Evolutionary conservation across 2,888 invertebrate species (phyloP), one percentile per base, ranked within the genome.

Genomic region (Crepidodera aurea): DNA sequence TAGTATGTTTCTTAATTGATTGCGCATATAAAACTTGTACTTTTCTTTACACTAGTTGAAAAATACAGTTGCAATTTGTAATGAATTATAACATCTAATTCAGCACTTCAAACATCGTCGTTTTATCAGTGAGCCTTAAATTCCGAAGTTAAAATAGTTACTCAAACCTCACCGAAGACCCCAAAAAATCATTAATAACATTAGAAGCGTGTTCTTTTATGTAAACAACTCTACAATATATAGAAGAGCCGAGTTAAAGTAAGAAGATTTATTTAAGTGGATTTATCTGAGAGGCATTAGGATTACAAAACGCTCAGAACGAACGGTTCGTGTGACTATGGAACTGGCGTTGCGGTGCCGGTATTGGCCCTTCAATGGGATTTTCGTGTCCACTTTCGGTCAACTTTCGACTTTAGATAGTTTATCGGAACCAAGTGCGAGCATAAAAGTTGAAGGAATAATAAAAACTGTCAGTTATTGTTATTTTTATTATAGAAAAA

Each of bases 241-340:
- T 48, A 22, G 22, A 2, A 4, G 57, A 61, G n/a, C n/a, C n/a
- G 40, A 40, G 40, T 34, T 34, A 22, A 44, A 44, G 54, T 67
- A 64, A 66, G 64, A 63, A 67, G 69, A 67, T 69, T 67, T 60
- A 64, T 62, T 51, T 67, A 67, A 68, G 69, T 69, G 66, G 69
- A 65, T 69, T 69, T 68, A 69, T 64, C 67, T 34, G 58, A 60
- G 59, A 42, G 59, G 67, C 65, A 65, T 67, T 67, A 56, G 64
- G 65, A 67, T 67, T 64, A 68, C 66, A 66, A 64, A 66, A 65
- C 50, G 62, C 51, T 61, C 40, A 60, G 56, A 65, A 60, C 51
- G 60, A 56, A 44, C n/a, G n/a, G n/a, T n/a, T 22, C 22, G 22
- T 19, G 50, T 29, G 37, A 51, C 57, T 62, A 57, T 34, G 27